These are phyloP conservation scores for Siphonodentalium dalli DNA, from an alignment of 2,888 invertebrate species.

Conservation along the genomic window DNA sequence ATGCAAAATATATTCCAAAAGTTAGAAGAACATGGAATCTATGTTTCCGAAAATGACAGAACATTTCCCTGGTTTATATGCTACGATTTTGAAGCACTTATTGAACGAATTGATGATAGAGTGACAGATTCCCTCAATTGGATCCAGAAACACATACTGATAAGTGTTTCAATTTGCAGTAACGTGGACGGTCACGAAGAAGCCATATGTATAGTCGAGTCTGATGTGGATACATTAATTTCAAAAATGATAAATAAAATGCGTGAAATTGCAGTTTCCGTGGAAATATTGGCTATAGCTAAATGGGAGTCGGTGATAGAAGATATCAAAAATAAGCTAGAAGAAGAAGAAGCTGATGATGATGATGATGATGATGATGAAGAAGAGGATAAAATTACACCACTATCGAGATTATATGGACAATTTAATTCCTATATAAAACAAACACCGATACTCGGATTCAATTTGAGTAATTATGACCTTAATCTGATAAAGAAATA, in stretches of 20 bases:
- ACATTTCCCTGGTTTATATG: conserved; percentile 19
- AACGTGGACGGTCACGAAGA: conserved; percentile 14
- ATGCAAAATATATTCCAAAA: conserved; percentile 9
- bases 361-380: background rate
- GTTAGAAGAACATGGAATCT: conserved; percentile 17
- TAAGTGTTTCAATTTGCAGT: conserved; percentile 20
- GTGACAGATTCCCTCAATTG: conserved; percentile 11
- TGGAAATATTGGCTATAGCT: background rate
- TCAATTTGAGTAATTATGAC: conserved; percentile 16
- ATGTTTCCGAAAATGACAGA: conserved; percentile 13
- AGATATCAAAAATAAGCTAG: conserved; percentile 10
- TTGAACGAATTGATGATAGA: background rate
- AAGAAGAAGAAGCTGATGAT: background rate
- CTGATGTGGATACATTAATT: conserved; percentile 10
- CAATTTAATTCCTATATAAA: background rate
- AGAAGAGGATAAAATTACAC: background rate
- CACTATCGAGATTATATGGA: background rate
- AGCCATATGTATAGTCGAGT: conserved; percentile 19
- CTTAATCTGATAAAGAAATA: conserved; percentile 4
- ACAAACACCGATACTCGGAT: conserved; percentile 2
- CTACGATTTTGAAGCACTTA: conserved; percentile 24
- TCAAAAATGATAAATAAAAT: conserved; percentile 4
- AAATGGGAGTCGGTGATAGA: conserved; percentile 17
- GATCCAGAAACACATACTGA: conserved; percentile 22
- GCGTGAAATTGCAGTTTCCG: background rate